phyloP scores from a whole-genome alignment of 2,797 vertebrate species.

The Sebastes hubbsi region DNA sequence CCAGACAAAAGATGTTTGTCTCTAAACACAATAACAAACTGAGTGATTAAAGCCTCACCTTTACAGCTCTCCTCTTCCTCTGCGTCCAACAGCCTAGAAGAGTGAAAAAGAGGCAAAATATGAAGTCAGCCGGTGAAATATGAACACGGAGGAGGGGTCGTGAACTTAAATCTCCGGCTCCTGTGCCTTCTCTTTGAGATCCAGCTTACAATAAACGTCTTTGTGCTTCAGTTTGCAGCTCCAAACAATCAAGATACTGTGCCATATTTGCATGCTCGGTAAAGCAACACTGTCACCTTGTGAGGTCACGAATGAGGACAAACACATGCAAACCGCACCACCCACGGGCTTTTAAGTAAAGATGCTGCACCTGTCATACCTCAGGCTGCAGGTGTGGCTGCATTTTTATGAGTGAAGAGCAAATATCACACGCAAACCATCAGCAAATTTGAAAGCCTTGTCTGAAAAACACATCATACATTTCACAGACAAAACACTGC shows the following conservation, averaged over 20 bases:
- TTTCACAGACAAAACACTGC: neutral
- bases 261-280: slow-evolving; percentile 54
- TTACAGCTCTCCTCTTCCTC: slow-evolving; percentile 65
- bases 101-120: slow-evolving; percentile 3
- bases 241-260: slow-evolving; percentile 9
- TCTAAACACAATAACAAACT: neutral
- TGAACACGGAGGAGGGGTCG: neutral
- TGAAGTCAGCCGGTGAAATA: slow-evolving; percentile 31
- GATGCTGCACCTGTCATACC: neutral
- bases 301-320: slow-evolving; percentile 2
- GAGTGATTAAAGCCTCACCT: slow-evolving; percentile 62
- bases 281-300: neutral
- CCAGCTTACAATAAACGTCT: neutral
- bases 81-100: slow-evolving; percentile 58
- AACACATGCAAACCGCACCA: slow-evolving; percentile 59
- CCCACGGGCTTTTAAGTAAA: slow-evolving; percentile 7
- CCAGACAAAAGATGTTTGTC: neutral
- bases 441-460: neutral
- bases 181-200: neutral
- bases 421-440: neutral
- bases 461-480: neutral
- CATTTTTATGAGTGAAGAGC: neutral
- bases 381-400: neutral
- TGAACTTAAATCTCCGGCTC: neutral
- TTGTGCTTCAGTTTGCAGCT: slow-evolving; percentile 13